Percentiles rank a stretch among this genome's conserved stretches.
Evolutionary conservation across 2,888 invertebrate genomes (phyloP).

Genomic region (Euphydryas editha): DNA sequence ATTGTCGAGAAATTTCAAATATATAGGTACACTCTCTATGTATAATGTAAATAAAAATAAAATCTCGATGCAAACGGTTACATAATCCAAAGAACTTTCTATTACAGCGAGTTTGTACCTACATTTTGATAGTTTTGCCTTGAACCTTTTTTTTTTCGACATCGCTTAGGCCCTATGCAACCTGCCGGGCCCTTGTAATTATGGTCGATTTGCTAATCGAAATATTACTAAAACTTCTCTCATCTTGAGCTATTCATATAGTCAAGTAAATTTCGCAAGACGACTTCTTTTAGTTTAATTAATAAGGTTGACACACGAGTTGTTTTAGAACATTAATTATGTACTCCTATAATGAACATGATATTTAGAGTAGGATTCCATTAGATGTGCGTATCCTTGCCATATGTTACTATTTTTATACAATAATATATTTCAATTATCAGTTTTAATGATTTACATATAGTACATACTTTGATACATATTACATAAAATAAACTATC

Average conservation of each 20-base stretch:
- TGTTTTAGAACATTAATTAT: no score
- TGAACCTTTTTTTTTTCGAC: conserved; percentile 21
- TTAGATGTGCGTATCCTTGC: no score
- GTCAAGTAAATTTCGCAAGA: conserved; percentile 13
- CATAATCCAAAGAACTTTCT: conserved; percentile 18
- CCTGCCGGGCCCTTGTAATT: conserved; percentile 17
- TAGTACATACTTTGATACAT: no score
- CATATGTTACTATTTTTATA: no score
- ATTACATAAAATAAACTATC: no score
- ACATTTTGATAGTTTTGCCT: conserved; percentile 1
- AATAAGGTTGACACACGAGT: background rate
- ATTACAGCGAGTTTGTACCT: background rate
- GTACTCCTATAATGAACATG: background rate
- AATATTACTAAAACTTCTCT: conserved; percentile 28
- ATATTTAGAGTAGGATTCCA: no score
- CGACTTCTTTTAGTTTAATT: background rate
- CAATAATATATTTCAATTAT: no score
- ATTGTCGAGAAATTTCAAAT: background rate
- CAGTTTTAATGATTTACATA: no score
- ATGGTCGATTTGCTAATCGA: conserved; percentile 24
- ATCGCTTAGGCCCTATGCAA: conserved; percentile 24
- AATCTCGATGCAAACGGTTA: background rate
- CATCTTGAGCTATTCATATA: conserved; percentile 10
- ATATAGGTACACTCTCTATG: background rate
- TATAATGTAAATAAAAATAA: background rate